Evolutionary conservation across 2,888 invertebrate genomes (phyloP), one percentile per base, ranked within the genome.

Genomic region (Erebia palarica): DNA sequence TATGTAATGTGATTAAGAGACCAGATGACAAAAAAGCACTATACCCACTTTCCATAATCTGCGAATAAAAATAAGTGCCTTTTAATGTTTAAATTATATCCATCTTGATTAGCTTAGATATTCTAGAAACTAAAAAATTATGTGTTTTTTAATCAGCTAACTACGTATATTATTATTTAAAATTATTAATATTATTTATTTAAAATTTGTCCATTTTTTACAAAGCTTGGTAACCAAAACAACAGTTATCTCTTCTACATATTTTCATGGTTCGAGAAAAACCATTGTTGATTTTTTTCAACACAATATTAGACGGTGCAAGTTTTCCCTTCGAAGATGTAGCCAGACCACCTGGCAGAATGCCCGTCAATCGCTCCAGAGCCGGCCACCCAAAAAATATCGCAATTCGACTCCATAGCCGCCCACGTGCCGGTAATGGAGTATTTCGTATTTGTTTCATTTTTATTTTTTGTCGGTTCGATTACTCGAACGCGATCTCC

Each of bases 361-460:
- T 57, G 65, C 61, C 47, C 18, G 60, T 47, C 70, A 57, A 61
- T 65, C 60, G 42, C 44, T 51, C 55, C 14, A 16, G 63, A 66
- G 63, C 58, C 44, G 64, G 49, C 16, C 27, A 5, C 21, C 51
- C n/a, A 69, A 68, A 70, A 70, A 68, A 65, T 66, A 58, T 65
- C 18, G 49, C 61, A 55, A 65, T 51, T 61, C 86, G 80, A 77
- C 90, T 92, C 92, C 81, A 90, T 77, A 69, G 84, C 71, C 73
- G 79, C 71, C 85, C 78, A 71, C 82, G 75, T 76, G 81, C 80
- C 84, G 78, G 91, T 92, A 92, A 93, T 92, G 92, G 89, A 91
- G 92, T 91, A 92, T 92, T 93, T 92, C 91, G 91, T 92, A 92
- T 93, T 93, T 93, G 91, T 86, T 89, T 93, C 92, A 91, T 91